Percentiles rank a stretch among this genome's conserved stretches.
Evolutionary conservation across 2,888 invertebrate species (phyloP).

Genomic region (Epinotia brunnichana): DNA sequence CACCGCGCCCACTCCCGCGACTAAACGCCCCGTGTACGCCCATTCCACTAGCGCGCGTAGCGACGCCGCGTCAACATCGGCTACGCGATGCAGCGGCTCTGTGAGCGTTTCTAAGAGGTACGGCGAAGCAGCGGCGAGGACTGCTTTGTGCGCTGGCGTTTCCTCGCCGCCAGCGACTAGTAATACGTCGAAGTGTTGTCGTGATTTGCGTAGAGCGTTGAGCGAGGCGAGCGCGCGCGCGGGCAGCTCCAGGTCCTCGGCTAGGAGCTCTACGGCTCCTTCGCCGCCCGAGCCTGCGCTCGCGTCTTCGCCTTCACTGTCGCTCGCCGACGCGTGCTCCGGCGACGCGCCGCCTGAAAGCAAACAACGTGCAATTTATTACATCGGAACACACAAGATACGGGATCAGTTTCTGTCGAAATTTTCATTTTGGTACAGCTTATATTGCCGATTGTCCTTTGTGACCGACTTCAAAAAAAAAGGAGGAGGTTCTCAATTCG

Average conservation of each 20-base stretch:
- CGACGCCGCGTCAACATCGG: conserved; percentile 78
- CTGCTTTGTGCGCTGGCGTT: conserved; percentile 89
- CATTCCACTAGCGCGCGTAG: conserved; percentile 91
- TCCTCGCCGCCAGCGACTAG: conserved; percentile 87
- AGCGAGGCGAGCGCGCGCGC: conserved; percentile 86
- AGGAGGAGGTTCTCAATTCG: no score
- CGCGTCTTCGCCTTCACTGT: conserved; percentile 31
- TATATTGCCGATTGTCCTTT: no score
- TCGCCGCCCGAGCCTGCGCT: conserved; percentile 57
- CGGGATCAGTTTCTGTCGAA: no score
- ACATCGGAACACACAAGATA: no score
- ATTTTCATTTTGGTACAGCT: no score
- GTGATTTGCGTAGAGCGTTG: conserved; percentile 91
- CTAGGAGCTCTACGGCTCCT: conserved; percentile 75
- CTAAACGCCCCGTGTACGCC: conserved; percentile 90
- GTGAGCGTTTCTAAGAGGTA: conserved; percentile 90
- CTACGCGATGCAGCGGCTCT: conserved; percentile 65
- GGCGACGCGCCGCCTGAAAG: conserved; percentile 35
- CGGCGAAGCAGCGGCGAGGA: conserved; percentile 90
- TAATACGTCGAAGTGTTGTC: conserved; percentile 93
- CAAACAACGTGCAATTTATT: not conserved
- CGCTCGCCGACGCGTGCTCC: conserved; percentile 36
- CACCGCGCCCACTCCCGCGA: conserved; percentile 73
- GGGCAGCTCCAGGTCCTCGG: conserved; percentile 84
- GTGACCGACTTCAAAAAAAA: no score